A percentile compares a stretch with the other conserved stretches of the same genome.
phyloP scores from a whole-genome alignment of 30 jellyfish, hydroid and myxozoan genomes.

The Hydractinia symbiolongicarpus region DNA sequence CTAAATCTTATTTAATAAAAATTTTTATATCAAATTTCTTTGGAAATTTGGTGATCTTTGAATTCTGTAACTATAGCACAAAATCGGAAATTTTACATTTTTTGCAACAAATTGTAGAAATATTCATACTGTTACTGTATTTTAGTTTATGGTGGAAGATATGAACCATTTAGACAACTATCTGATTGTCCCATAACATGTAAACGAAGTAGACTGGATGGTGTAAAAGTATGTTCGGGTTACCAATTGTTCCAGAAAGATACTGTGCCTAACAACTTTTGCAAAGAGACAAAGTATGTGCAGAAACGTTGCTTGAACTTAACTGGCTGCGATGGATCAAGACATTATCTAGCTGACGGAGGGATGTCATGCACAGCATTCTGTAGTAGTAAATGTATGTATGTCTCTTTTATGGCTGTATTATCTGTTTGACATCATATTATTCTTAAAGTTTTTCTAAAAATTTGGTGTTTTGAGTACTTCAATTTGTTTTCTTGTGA shows the following conservation, averaged over 20 bases:
- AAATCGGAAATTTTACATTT: no score
- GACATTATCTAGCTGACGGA: background rate
- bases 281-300: background rate
- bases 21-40: no score
- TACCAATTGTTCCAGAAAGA: background rate
- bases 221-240: background rate
- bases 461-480: no score
- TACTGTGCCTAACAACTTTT: background rate
- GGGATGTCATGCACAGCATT: conserved; percentile 14
- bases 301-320: background rate
- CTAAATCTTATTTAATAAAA: no score
- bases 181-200: conserved; percentile 1
- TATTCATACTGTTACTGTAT: no score
- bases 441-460: no score
- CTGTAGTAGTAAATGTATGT: background rate
- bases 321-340: background rate
- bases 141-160: background rate
- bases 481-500: no score
- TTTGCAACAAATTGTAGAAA: no score
- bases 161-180: background rate
- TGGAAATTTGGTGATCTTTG: no score
- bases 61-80: no score
- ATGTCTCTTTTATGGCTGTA: no score
- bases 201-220: background rate
- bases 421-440: no score